phyloP scores from a whole-genome alignment of 2,888 invertebrate species.

The Fragum fragum region DNA sequence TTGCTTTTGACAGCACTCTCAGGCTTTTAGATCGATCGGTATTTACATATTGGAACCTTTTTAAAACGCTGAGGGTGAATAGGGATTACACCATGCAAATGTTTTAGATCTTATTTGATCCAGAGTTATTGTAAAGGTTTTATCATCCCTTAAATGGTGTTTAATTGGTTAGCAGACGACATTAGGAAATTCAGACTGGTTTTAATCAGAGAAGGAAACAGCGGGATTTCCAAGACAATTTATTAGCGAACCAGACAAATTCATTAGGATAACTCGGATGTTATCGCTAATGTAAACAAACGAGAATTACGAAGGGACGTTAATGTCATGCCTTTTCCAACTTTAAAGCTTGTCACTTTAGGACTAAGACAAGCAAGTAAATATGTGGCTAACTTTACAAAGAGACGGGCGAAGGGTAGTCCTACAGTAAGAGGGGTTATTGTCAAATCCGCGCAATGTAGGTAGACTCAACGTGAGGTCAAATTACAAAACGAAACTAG shows the following conservation, averaged over 20 bases:
- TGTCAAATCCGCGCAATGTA: conserved; percentile 50
- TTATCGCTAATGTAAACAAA: conserved; percentile 53
- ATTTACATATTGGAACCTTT: neutral
- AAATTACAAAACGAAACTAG: neutral
- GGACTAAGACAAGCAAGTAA: conserved; percentile 57
- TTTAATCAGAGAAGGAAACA: neutral
- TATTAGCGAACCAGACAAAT: neutral
- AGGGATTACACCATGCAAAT: too few relatives aligned
- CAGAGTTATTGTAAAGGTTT: neutral
- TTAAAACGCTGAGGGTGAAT: neutral
- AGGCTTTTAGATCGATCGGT: neutral
- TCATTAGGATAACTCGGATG: conserved; percentile 5
- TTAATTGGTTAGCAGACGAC: neutral
- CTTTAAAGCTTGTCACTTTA: conserved; percentile 48
- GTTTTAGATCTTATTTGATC: too few relatives aligned
- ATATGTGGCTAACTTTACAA: conserved; percentile 53
- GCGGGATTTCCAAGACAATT: neutral
- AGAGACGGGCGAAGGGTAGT: conserved; percentile 51
- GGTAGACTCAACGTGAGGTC: neutral
- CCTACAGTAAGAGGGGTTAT: conserved; percentile 38
- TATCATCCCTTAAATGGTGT: neutral
- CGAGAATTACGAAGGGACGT: neutral
- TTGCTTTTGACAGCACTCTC: conserved; percentile 21
- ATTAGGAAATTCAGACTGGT: neutral
- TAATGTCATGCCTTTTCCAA: conserved; percentile 61